Conservation (phyloP, 1,140 invertebrate species). For the Propsilocerus akamusi region DNA sequence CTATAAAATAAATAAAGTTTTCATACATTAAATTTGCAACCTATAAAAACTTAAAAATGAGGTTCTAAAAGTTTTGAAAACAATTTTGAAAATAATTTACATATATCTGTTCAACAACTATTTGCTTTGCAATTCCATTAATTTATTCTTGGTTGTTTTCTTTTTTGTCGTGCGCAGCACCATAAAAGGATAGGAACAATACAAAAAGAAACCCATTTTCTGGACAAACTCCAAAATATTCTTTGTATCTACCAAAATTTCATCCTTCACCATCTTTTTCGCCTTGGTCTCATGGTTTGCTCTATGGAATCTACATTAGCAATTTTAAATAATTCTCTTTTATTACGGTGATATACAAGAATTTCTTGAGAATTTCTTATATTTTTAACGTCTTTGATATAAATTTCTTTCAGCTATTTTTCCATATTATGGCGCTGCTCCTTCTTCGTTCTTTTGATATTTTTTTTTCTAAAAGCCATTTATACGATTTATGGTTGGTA, state of each 20-base stretch:
- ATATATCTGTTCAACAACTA: too few relatives aligned
- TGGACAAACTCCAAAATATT: too few relatives aligned
- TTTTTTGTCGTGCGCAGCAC: too few relatives aligned
- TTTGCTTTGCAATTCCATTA: too few relatives aligned
- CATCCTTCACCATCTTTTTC: too few relatives aligned
- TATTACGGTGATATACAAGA: conserved; percentile 1
- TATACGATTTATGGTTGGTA: neutral
- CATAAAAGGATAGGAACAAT: too few relatives aligned
- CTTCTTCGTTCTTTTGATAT: neutral
- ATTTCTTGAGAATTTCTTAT: conserved; percentile 4
- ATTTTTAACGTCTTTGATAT: conserved; percentile 4
- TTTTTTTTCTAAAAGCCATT: neutral
- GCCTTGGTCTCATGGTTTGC: too few relatives aligned
- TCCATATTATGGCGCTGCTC: neutral
- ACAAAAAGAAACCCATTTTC: too few relatives aligned
- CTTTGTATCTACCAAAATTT: too few relatives aligned
- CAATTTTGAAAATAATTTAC: neutral
- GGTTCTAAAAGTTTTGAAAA: conserved; percentile 3
- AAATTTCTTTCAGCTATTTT: conserved; percentile 2
- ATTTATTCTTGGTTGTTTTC: too few relatives aligned
- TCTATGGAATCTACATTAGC: conserved; percentile 2
- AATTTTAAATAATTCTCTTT: conserved; percentile 3
- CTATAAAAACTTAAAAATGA: neutral
- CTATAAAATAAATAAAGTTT: too few relatives aligned
- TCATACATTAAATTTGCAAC: too few relatives aligned